Base-by-base conservation (phyloP, 2,797 vertebrate genomes). In the Syncerus caffer region DNA sequence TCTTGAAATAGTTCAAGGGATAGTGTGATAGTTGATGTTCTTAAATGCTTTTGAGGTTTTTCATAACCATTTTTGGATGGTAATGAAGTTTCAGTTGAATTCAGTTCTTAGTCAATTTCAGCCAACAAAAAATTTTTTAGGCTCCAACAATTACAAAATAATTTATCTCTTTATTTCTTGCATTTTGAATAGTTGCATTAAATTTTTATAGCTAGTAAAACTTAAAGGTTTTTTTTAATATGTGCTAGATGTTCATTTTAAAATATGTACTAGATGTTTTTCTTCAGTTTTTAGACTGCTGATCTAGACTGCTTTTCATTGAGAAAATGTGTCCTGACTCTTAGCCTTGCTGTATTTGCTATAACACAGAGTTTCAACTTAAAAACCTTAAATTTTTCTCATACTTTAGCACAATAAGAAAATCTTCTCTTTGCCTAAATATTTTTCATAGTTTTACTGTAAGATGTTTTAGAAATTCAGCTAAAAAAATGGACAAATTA, bases 381-480 rank as follows among this genome's bases (percentile, higher is more conserved):
- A 71, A 96, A 89, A 96, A 64, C 17, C 7, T 80, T 82, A 92
- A 57, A n/a, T 96, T 16, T 89, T 78, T 85, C 25, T 93, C 25
- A 51, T 89, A 76, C 25, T 78, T 97, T 25, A 64, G 45, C 55
- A 27, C 67, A 38, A 29, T 67, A 82, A 92, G 38, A 64, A 95
- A 86, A 84, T 31, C 7, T 34, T 47, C 45, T 23, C 55, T 90
- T 94, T 71, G 45, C 29, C 79, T 79, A 88, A 88, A 79, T 83
- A 55, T 89, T 93, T 60, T 62, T 88, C 15, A 55, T 87, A 67
- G 19, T 93, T 85, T 88, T 90, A 38, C 87, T 23, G 21, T 86
- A 90, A 91, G 29, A 76, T 96, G 67, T 34, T 88, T 93, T 51
- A 96, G 82, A 97, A 96, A 84, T 96, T 84, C 31, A 95, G 29